phyloP scores from a whole-genome alignment of 2,113 vertebrate genomes.

The Callorhinus ursinus region DNA sequence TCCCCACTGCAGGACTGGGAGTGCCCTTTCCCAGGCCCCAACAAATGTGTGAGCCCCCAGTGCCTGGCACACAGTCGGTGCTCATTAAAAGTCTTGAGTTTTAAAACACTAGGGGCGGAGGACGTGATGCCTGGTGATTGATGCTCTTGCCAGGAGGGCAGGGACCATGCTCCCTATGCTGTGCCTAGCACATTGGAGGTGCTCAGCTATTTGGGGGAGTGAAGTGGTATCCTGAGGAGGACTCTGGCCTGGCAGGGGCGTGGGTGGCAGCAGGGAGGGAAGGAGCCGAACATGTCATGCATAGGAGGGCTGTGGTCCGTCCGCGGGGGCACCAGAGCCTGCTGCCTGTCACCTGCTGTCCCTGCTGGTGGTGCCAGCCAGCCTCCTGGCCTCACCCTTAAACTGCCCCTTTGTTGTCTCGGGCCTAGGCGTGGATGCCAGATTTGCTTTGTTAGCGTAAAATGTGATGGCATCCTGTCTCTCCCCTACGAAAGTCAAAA shows the following conservation, averaged over 20 bases:
- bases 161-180: neutral
- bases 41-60: neutral
- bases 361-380: neutral
- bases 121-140: rapidly evolving
- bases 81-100: neutral
- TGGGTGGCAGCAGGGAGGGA: neutral
- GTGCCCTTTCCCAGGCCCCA: neutral
- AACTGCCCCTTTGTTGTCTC: neutral
- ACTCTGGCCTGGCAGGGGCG: neutral
- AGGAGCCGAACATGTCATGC: neutral
- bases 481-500: neutral
- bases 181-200: rapidly evolving
- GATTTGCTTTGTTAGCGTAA: neutral
- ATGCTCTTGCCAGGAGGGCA: neutral
- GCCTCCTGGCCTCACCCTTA: neutral
- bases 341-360: neutral
- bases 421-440: neutral
- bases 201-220: neutral
- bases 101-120: neutral
- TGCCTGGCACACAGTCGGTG: neutral
- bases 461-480: neutral
- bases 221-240: neutral
- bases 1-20: neutral
- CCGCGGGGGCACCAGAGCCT: neutral
- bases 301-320: neutral